phyloP scores from a whole-genome alignment of 2,888 invertebrate species.

The Spodoptera picta region DNA sequence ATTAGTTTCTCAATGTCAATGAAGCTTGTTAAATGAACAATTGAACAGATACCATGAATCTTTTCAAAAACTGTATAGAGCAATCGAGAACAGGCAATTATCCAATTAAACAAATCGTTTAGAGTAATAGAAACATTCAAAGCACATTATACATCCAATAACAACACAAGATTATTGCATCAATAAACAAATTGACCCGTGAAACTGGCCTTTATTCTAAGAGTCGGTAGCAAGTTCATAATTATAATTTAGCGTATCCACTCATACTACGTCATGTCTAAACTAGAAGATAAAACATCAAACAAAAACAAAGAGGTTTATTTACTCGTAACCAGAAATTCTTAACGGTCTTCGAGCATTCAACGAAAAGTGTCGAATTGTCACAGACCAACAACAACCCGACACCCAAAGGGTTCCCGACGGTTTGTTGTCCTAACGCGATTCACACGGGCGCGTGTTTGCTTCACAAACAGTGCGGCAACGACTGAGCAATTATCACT shows the following conservation, averaged over 20 bases:
- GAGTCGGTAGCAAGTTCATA: conserved; percentile 33
- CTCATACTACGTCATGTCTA: conserved; percentile 19
- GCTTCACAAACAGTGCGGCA: conserved; percentile 79
- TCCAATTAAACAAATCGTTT: too few species aligned
- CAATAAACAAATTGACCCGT: conserved; percentile 30
- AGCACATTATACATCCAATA: conserved; percentile 15
- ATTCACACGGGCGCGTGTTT: conserved; percentile 75
- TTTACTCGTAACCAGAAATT: conserved; percentile 56
- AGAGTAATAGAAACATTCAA: background rate
- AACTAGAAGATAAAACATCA: conserved; percentile 28
- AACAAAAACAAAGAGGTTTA: conserved; percentile 51
- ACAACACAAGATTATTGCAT: conserved; percentile 10
- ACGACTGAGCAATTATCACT: conserved; percentile 86
- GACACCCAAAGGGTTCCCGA: conserved; percentile 74
- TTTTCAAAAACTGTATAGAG: too few species aligned
- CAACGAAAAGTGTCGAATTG: conserved; percentile 72
- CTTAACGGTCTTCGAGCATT: conserved; percentile 60
- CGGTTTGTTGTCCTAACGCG: conserved; percentile 61
- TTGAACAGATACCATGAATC: too few species aligned
- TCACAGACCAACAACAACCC: conserved; percentile 70
- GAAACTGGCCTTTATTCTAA: conserved; percentile 18
- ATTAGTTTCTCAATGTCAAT: too few species aligned
- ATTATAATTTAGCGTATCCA: conserved; percentile 19
- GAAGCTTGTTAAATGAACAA: too few species aligned
- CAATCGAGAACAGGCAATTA: too few species aligned